phyloP scores from a whole-genome alignment of 1,140 invertebrate genomes.

The Stegodyphus mimosarum region DNA sequence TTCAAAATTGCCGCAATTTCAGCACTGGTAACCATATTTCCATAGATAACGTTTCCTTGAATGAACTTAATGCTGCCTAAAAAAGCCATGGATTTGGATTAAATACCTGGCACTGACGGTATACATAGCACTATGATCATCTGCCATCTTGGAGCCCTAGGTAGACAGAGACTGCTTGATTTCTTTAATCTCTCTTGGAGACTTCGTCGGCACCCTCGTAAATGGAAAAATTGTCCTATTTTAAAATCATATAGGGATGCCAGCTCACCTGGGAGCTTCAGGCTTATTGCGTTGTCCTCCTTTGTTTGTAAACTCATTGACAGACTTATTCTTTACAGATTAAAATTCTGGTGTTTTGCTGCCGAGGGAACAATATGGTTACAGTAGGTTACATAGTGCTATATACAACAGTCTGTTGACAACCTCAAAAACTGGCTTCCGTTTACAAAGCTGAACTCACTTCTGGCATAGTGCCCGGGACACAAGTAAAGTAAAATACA shows the following conservation, averaged over 20 bases:
- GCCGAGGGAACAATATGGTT: conserved; percentile 2
- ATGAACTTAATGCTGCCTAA: background rate
- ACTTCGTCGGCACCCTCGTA: background rate
- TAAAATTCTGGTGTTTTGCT: conserved; percentile 9
- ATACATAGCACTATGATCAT: conserved; percentile 2
- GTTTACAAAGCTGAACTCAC: no score
- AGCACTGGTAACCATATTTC: background rate
- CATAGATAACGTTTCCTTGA: background rate
- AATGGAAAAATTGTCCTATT: conserved; percentile 17
- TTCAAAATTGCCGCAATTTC: background rate
- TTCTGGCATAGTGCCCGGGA: conserved; percentile 1
- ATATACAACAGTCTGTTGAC: background rate
- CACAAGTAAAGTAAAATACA: conserved; percentile 3
- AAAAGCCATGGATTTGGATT: background rate
- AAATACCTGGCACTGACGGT: background rate
- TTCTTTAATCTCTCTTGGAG: conserved; percentile 29
- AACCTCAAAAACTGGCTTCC: no score
- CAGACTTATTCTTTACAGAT: background rate
- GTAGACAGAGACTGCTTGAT: conserved; percentile 9
- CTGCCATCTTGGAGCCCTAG: background rate
- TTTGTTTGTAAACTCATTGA: conserved; percentile 18
- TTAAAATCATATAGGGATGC: background rate
- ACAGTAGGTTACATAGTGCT: background rate
- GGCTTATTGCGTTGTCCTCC: background rate
- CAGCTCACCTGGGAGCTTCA: background rate